These are phyloP conservation scores for Cetonia aurata DNA, from an alignment of 2,888 invertebrate genomes.

Conservation along the genomic window DNA sequence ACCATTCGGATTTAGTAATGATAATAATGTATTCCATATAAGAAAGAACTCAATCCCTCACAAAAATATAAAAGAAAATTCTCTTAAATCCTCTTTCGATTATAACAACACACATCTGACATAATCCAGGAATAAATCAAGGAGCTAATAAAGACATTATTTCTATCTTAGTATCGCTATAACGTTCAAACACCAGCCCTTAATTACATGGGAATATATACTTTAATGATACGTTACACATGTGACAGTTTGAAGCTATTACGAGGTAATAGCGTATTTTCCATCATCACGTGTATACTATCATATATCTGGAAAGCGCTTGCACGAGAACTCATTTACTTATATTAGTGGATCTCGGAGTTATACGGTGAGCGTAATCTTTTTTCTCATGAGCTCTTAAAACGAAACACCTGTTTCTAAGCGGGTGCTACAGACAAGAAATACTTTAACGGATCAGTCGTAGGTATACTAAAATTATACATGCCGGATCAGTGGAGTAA, in stretches of 20 bases:
- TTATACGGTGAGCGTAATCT: constrained; percentile 1
- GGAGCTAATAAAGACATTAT: constrained; percentile 7
- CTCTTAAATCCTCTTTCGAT: background rate
- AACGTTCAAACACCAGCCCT: background rate
- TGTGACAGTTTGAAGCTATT: constrained; percentile 14
- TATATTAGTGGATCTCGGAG: constrained; percentile 18
- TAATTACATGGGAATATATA: constrained; percentile 23
- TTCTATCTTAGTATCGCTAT: background rate
- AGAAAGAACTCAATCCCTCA: background rate
- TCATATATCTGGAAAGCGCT: constrained; percentile 14
- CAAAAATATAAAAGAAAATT: background rate
- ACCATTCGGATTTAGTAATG: background rate
- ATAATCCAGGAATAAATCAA: background rate
- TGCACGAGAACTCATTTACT: constrained; percentile 16
- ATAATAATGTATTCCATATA: background rate
- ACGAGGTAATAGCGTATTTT: constrained; percentile 4
- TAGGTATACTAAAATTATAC: constrained; percentile 35
- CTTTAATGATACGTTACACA: constrained; percentile 4
- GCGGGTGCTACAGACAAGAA: constrained; percentile 14
- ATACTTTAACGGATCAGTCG: constrained; percentile 32
- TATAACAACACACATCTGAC: background rate
- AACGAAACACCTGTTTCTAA: constrained; percentile 36
- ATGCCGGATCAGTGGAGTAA: constrained; percentile 13
- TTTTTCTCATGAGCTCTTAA: constrained; percentile 16
- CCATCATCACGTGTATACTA: constrained; percentile 14